Percentiles rank a stretch among this genome's conserved stretches.
These are phyloP conservation scores for Oreochromis aureus DNA, from an alignment of 2,113 vertebrate genomes.

Conservation along the genomic window DNA sequence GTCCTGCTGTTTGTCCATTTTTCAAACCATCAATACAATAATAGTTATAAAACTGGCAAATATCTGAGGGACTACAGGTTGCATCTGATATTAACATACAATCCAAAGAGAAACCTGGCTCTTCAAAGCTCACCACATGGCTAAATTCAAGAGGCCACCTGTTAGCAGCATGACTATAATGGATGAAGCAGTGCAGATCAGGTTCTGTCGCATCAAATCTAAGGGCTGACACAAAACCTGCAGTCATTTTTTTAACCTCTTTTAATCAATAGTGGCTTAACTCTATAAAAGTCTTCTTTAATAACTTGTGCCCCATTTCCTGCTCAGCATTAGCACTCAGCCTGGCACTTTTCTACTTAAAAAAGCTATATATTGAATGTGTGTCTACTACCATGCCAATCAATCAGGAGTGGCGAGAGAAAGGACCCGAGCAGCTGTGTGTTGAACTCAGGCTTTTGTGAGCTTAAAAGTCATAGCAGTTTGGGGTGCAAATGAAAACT, in stretches of 20 bases:
- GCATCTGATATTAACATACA: not conserved
- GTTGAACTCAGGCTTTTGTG: conserved; percentile 21
- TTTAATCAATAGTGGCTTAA: not conserved
- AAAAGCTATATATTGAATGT: not conserved
- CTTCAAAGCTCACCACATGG: not conserved
- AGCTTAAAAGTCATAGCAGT: conserved; percentile 16
- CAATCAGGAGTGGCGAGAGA: not conserved
- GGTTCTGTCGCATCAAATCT: not conserved
- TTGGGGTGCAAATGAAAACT: conserved; percentile 33
- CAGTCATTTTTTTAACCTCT: not conserved
- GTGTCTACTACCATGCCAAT: not conserved
- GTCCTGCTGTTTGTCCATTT: not conserved
- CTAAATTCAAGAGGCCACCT: not conserved
- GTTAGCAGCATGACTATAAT: not conserved
- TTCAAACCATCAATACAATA: not conserved
- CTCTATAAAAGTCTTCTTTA: not conserved
- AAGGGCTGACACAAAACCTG: not conserved
- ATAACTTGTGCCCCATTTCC: not conserved
- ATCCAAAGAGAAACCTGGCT: not conserved
- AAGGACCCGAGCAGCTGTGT: not conserved
- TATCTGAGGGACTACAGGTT: not conserved
- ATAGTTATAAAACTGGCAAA: not conserved
- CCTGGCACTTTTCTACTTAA: not conserved
- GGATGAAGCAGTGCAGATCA: not conserved
- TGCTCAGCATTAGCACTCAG: not conserved